phyloP scores from a whole-genome alignment of 2,888 invertebrate genomes.

The Torymus tubicola region DNA sequence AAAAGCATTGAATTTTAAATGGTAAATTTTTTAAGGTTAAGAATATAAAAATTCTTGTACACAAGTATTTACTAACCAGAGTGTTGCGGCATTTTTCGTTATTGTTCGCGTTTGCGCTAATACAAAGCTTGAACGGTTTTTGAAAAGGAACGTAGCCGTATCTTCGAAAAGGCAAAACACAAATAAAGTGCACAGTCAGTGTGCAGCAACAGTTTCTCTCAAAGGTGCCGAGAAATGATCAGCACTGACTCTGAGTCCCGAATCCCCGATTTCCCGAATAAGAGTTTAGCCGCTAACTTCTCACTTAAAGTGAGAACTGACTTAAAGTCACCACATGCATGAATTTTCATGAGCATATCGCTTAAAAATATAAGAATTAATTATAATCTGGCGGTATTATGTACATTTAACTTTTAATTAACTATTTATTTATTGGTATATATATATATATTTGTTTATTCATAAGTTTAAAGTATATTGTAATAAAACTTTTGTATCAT shows the following conservation, averaged over 20 bases:
- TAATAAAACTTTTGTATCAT: too few species aligned
- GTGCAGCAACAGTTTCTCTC: constrained; percentile 6
- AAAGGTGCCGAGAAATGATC: not conserved
- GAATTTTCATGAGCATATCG: not conserved
- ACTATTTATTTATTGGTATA: too few species aligned
- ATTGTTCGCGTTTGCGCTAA: constrained; percentile 1
- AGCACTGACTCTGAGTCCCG: too few species aligned
- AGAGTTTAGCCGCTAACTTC: constrained; percentile 28
- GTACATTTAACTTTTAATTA: too few species aligned
- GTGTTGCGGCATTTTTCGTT: constrained; percentile 68
- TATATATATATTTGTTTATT: too few species aligned
- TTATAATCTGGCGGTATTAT: too few species aligned
- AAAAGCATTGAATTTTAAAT: not conserved
- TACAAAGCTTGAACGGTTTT: constrained; percentile 4
- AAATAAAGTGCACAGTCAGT: constrained; percentile 56
- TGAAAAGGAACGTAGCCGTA: not conserved
- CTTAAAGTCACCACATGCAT: constrained; percentile 7
- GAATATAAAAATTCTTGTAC: constrained; percentile 20
- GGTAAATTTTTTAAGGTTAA: constrained; percentile 60
- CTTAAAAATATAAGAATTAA: too few species aligned
- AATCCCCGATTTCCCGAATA: too few species aligned
- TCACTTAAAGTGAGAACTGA: not conserved
- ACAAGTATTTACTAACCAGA: constrained; percentile 63
- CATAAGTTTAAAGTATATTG: too few species aligned
- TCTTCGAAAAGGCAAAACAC: constrained; percentile 22